Evolutionary conservation across 2,797 vertebrate species (phyloP).

Genomic region (Peromyscus eremicus): DNA sequence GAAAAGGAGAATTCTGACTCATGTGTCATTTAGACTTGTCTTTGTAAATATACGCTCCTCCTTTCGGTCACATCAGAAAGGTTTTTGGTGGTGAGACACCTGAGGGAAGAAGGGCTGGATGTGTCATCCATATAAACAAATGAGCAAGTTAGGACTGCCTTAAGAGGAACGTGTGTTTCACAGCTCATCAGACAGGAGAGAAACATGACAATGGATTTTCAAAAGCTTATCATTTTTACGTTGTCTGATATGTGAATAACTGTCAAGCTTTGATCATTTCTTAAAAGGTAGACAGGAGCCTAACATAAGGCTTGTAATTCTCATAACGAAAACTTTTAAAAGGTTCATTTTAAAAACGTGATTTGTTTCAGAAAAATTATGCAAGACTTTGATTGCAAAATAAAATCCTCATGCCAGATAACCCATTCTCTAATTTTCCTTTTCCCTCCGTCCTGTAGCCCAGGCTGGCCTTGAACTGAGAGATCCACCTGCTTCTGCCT

Average conservation of each 20-base stretch:
- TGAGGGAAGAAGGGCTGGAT: conserved; percentile 23
- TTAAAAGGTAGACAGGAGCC: not conserved
- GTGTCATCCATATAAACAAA: conserved; percentile 24
- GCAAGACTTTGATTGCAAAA: conserved; percentile 4
- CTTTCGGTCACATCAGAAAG: not conserved
- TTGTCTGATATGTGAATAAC: not conserved
- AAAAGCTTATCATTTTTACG: conserved; percentile 35
- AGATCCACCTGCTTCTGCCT: not conserved
- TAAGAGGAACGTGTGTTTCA: conserved; percentile 44
- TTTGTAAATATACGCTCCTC: conserved; percentile 17
- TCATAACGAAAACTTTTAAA: not conserved
- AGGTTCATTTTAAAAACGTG: conserved; percentile 31
- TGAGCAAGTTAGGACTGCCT: not conserved
- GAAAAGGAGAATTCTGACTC: not conserved
- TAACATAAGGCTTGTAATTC: not conserved
- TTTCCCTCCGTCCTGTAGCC: not conserved
- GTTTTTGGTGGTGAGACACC: not conserved
- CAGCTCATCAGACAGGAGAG: conserved; percentile 28
- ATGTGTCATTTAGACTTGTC: not conserved
- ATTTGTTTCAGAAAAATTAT: conserved; percentile 39
- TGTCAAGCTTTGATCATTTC: conserved; percentile 31
- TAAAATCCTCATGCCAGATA: conserved; percentile 16
- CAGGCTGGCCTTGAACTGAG: not conserved
- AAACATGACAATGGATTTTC: not conserved
- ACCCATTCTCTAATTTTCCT: conserved; percentile 1